phyloP scores from a whole-genome alignment of 2,888 invertebrate species.

The Brachypalpus laphriformis region DNA sequence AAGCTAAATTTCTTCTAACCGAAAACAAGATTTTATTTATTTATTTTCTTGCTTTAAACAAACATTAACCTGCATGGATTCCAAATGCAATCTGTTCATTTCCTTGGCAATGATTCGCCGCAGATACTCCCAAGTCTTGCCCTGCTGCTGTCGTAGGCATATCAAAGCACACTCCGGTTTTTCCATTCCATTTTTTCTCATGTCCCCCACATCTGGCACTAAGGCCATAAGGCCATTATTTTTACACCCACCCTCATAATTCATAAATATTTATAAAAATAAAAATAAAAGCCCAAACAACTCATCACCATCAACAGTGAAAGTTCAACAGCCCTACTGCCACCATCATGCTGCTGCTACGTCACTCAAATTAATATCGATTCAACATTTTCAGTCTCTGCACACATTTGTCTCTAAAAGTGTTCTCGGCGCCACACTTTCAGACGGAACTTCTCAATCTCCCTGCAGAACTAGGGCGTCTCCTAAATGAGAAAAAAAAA shows the following conservation, averaged over 20 bases:
- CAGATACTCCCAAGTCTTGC: not conserved
- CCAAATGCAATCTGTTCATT: not conserved
- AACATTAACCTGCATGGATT: not conserved
- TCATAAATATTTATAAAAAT: slow-evolving; percentile 11
- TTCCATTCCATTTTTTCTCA: not conserved
- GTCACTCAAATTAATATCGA: slow-evolving; percentile 45
- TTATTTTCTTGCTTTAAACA: not conserved
- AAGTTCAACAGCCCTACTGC: slow-evolving; percentile 48
- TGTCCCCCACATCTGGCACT: not conserved
- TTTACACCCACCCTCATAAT: not conserved
- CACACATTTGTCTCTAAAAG: not conserved
- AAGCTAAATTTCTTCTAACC: too few species aligned
- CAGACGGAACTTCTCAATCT: slow-evolving; percentile 40
- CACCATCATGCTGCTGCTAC: not conserved
- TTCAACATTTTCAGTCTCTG: slow-evolving; percentile 26
- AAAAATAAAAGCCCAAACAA: not conserved
- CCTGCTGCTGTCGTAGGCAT: not conserved
- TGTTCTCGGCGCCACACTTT: slow-evolving; percentile 47
- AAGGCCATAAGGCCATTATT: too few species aligned
- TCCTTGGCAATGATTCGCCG: not conserved
- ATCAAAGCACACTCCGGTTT: not conserved
- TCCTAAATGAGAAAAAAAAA: slow-evolving; percentile 5
- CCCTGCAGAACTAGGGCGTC: slow-evolving; percentile 23
- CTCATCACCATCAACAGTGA: not conserved
- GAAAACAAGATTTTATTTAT: not conserved